Percentiles rank a stretch among this genome's conserved stretches.
Evolutionary conservation across 2,888 invertebrate species (phyloP).

Genomic region (Latrodectus elegans): DNA sequence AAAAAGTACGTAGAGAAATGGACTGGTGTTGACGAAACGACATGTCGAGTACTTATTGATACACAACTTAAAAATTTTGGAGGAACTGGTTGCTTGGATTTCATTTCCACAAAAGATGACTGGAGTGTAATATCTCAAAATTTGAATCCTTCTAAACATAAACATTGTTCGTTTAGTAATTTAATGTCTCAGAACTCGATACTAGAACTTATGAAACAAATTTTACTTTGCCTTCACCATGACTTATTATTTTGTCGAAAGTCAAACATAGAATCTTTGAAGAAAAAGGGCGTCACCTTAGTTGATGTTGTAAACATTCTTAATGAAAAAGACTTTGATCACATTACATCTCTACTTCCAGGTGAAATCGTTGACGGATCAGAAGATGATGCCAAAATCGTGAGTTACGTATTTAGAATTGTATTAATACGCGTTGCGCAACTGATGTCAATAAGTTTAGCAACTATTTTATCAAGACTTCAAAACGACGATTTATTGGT

Average conservation of each 20-base stretch:
- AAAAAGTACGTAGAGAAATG: slow-evolving; percentile 29
- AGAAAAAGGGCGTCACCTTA: slow-evolving; percentile 32
- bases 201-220: slow-evolving; percentile 31
- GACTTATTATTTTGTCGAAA: slow-evolving; percentile 42
- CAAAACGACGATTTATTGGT: slow-evolving; percentile 38
- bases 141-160: background rate
- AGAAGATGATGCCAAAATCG: slow-evolving; percentile 39
- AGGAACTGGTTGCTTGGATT: slow-evolving; percentile 26
- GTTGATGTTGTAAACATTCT: slow-evolving; percentile 3
- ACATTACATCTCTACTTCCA: slow-evolving; percentile 18
- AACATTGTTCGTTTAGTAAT: slow-evolving; percentile 18
- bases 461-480: slow-evolving; percentile 12
- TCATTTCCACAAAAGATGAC: slow-evolving; percentile 31
- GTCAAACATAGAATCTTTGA: slow-evolving; percentile 8
- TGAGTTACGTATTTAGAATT: slow-evolving; percentile 24
- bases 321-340: slow-evolving; percentile 4
- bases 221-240: slow-evolving; percentile 27
- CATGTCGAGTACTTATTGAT: slow-evolving; percentile 18
- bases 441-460: slow-evolving; percentile 17
- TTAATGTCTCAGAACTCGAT: slow-evolving; percentile 38
- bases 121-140: slow-evolving; percentile 2
- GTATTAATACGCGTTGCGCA: slow-evolving; percentile 27
- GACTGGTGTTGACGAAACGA: background rate
- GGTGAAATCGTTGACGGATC: slow-evolving; percentile 30
- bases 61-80: slow-evolving; percentile 47